phyloP scores from a whole-genome alignment of 1,140 invertebrate genomes.

The Dendroctonus ponderosae region DNA sequence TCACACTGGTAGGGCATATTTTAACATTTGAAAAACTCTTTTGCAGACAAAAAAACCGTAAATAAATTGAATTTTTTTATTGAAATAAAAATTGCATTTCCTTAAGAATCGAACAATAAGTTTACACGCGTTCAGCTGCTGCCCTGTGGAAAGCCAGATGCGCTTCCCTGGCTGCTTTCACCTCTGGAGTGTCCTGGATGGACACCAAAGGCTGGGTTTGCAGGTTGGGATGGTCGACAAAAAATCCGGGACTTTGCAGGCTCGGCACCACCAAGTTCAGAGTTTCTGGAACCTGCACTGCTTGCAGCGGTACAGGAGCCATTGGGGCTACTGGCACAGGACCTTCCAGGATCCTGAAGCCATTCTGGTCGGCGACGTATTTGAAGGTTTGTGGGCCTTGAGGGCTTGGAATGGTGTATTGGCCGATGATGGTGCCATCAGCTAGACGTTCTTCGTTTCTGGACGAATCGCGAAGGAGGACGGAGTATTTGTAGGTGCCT shows the following conservation, averaged over 20 bases:
- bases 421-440: conserved; percentile 22
- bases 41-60: too few relatives aligned
- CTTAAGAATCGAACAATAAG: too few relatives aligned
- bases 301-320: background rate
- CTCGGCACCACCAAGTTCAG: background rate
- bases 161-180: conserved; percentile 18
- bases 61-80: too few relatives aligned
- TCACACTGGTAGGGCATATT: too few relatives aligned
- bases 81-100: too few relatives aligned
- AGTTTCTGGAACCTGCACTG: background rate
- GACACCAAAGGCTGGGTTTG: background rate
- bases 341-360: conserved; percentile 27
- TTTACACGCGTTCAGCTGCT: too few relatives aligned
- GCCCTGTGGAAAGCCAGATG: conserved; percentile 14
- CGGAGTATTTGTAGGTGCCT: conserved; percentile 23
- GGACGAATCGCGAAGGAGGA: conserved; percentile 7
- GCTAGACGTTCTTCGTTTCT: conserved; percentile 24
- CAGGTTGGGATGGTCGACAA: background rate
- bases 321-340: conserved; percentile 1
- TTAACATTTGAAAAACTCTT: too few relatives aligned
- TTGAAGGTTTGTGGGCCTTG: conserved; percentile 7
- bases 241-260: background rate
- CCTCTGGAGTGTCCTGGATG: conserved; percentile 25
- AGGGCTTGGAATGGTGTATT: conserved; percentile 19
- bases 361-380: conserved; percentile 23